These are phyloP conservation scores for Mola mola DNA, from an alignment of 2,113 vertebrate genomes.

Conservation along the genomic window DNA sequence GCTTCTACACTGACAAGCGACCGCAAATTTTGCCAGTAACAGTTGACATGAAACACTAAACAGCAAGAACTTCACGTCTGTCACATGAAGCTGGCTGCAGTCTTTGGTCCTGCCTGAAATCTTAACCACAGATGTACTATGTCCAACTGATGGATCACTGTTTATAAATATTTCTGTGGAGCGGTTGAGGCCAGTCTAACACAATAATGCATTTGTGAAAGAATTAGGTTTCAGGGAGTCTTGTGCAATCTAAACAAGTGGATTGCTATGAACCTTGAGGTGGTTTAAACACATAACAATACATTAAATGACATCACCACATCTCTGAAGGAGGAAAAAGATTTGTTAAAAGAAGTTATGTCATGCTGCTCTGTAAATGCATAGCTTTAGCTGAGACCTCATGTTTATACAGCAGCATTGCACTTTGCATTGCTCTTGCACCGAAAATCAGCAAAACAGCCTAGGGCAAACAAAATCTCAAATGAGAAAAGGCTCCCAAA, in stretches of 20 bases:
- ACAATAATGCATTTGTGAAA: constrained; percentile 2
- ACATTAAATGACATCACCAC: neutral
- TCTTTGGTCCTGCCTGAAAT: constrained; percentile 53
- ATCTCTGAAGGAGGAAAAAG: neutral
- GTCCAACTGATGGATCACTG: neutral
- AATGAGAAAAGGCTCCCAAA: constrained; percentile 5
- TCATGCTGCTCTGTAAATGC: constrained; percentile 17
- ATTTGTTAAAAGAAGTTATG: neutral
- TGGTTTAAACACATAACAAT: constrained; percentile 16
- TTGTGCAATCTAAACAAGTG: no score
- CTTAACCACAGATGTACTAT: neutral
- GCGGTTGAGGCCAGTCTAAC: constrained; percentile 22
- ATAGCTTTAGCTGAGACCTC: constrained; percentile 16
- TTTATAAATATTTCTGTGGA: constrained; percentile 13
- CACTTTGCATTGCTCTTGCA: constrained; percentile 35
- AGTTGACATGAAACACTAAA: constrained; percentile 29
- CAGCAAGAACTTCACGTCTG: constrained; percentile 16
- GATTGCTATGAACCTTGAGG: constrained; percentile 3
- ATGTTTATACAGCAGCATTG: constrained; percentile 14
- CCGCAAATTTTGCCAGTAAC: constrained; percentile 31
- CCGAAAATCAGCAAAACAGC: neutral
- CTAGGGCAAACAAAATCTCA: constrained; percentile 8
- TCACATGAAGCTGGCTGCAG: constrained; percentile 15
- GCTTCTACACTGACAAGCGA: constrained; percentile 26
- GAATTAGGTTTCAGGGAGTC: constrained; percentile 1